These are phyloP conservation scores for Perodicticus potto DNA, from an alignment of 2,797 vertebrate genomes.

Conservation along the genomic window DNA sequence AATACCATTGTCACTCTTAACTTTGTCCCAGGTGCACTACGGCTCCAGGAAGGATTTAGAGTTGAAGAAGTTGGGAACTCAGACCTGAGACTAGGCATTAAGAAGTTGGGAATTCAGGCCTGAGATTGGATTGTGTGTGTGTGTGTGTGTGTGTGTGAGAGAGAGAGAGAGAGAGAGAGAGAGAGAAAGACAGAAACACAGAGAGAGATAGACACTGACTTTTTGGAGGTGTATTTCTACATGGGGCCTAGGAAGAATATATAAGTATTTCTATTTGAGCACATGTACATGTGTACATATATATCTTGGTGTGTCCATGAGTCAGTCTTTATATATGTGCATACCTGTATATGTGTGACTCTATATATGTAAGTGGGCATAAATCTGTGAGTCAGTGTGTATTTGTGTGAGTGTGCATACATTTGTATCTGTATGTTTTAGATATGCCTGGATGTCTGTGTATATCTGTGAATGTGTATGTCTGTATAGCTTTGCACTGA, in stretches of 20 bases:
- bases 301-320: neutral
- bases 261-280: neutral
- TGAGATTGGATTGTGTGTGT: too few species aligned
- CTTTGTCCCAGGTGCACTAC: neutral
- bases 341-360: neutral
- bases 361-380: neutral
- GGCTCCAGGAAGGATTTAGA: neutral
- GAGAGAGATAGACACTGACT: neutral
- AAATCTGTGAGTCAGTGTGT: neutral
- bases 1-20: neutral
- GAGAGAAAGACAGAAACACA: neutral
- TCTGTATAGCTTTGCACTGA: neutral
- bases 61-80: neutral
- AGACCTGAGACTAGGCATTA: neutral
- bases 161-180: neutral
- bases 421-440: neutral
- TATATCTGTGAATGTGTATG: neutral
- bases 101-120: neutral
- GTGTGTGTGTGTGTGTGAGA: too few species aligned
- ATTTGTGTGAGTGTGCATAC: neutral
- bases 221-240: neutral
- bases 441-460: neutral
- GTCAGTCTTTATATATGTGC: neutral
- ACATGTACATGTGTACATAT: rapidly evolving
- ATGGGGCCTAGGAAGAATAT: neutral